Evolutionary conservation across 2,888 invertebrate genomes (phyloP), one percentile per base, ranked within the genome.

Genomic region (Meliscaeva auricollis): DNA sequence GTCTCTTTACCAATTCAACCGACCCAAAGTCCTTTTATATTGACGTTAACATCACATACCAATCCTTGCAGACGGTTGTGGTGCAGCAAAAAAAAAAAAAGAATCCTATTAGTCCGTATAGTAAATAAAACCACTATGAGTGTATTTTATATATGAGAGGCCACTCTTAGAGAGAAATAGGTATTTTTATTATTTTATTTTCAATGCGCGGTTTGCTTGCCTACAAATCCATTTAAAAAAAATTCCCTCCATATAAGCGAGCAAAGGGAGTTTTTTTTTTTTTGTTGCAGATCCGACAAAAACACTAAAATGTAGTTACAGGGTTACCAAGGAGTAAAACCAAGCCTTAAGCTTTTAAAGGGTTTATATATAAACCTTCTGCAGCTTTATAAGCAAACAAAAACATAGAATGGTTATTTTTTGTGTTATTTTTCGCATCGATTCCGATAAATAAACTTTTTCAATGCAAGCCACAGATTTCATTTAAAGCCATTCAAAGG

Each of bases 141-240:
- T 26, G 26, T n/a, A n/a, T n/a, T n/a, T n/a, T 38, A 1, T n/a
- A 15, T n/a, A 44, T 44, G 44, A 44, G 50, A 5, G 17, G 48
- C 44, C 9, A 52, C 26, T 13, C 38, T 26, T 2, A 41, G 17
- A 15, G 22, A 44, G 32, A 54, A 80, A 50, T 41, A 52, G 52
- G 11, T 38, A 46, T 62, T 69, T 79, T 68, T 69, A 80, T 54
- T 80, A 80, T 64, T 75, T 75, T 62, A 73, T 64, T 70, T 50
- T 56, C 56, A 74, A 83, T 78, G 83, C 69, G 74, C 64, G 78
- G 78, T 66, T 74, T 78, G 73, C 69, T 74, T 74, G 74, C 64
- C 74, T 74, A 56, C 64, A 78, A 78, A 74, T 74, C 74, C 78
- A 83, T 78, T 83, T 78, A 54, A 54, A 54, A 54, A 8, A 78